These are phyloP conservation scores for Protophormia terraenovae DNA, from an alignment of 2,888 invertebrate species.

Conservation along the genomic window DNA sequence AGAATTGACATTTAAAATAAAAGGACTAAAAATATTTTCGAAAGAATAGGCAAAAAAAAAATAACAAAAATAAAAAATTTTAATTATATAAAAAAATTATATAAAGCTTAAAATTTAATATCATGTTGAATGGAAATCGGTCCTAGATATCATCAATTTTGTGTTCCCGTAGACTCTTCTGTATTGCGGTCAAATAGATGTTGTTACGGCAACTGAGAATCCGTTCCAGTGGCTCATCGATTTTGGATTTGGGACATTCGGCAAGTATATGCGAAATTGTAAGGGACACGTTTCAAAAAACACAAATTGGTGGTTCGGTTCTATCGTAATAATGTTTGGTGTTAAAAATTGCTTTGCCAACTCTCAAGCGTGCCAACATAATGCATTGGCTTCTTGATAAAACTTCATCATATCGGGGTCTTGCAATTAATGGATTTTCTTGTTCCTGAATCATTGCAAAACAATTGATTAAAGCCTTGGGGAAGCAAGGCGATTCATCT, in stretches of 20 bases:
- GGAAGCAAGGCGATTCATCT: not conserved
- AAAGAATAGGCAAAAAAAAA: too few species aligned
- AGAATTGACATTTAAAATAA: too few species aligned
- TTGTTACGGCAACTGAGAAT: not conserved
- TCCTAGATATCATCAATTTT: not conserved
- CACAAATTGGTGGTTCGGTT: not conserved
- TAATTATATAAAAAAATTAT: too few species aligned
- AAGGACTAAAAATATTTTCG: too few species aligned
- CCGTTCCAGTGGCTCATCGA: not conserved
- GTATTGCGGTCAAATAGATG: not conserved
- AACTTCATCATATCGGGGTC: not conserved
- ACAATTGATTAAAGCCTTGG: not conserved
- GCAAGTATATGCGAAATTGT: slow-evolving; percentile 6
- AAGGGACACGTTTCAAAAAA: not conserved
- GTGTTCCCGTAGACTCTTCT: not conserved
- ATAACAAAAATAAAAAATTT: too few species aligned
- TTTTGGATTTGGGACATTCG: slow-evolving; percentile 4
- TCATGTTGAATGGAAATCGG: too few species aligned
- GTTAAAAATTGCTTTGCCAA: slow-evolving; percentile 6
- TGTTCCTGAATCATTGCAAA: not conserved
- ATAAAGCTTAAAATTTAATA: too few species aligned
- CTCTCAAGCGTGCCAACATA: slow-evolving; percentile 4
- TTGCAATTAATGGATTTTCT: not conserved
- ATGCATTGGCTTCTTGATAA: not conserved
- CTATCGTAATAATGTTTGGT: not conserved